These are phyloP conservation scores for Tachina lurida DNA, from an alignment of 2,888 invertebrate genomes.

Conservation along the genomic window DNA sequence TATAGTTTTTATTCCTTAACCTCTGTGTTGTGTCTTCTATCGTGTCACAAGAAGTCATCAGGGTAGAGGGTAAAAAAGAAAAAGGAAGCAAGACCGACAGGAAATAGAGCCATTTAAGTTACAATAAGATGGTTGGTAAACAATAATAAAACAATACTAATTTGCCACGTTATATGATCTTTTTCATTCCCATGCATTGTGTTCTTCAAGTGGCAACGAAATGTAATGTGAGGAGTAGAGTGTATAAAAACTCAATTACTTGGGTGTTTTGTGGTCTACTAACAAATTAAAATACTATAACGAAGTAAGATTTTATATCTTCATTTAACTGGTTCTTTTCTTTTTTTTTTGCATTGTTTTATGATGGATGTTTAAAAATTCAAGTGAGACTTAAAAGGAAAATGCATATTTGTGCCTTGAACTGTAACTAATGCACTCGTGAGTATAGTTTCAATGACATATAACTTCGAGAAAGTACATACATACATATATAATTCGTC, in stretches of 20 bases:
- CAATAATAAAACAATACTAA: constrained; percentile 56
- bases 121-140: constrained; percentile 32
- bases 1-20: too few species aligned
- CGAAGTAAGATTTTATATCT: background rate
- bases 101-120: constrained; percentile 44
- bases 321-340: background rate
- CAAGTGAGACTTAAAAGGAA: too few species aligned
- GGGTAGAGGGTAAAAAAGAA: background rate
- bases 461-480: too few species aligned
- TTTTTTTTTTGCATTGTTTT: background rate
- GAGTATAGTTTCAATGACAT: too few species aligned
- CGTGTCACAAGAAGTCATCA: background rate
- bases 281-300: background rate
- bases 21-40: too few species aligned
- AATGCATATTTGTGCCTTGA: too few species aligned
- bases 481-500: too few species aligned
- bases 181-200: background rate
- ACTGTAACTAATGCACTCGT: too few species aligned
- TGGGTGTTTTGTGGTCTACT: constrained; percentile 4
- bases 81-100: background rate
- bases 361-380: background rate
- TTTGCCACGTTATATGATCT: constrained; percentile 47
- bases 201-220: background rate
- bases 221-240: background rate
- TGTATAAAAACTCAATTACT: constrained; percentile 1